A percentile compares a stretch with the other conserved stretches of the same genome.
Evolutionary conservation across 1,140 invertebrate genomes (phyloP).

Genomic region (Orussus abietinus): DNA sequence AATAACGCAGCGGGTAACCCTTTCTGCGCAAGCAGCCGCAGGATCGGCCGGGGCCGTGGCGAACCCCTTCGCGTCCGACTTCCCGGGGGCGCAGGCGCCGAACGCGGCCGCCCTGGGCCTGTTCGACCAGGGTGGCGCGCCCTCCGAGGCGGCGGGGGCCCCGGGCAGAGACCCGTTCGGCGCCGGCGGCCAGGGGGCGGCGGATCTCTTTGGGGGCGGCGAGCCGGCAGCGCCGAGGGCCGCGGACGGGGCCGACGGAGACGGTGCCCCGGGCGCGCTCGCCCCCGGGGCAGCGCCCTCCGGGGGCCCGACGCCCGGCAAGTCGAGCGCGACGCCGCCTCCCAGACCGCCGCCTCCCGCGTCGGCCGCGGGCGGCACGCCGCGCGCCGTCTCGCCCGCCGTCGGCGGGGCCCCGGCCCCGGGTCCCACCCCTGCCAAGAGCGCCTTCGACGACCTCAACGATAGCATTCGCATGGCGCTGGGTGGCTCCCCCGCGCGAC

Average conservation of each 20-base stretch:
- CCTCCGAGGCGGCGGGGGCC: constrained; percentile 19
- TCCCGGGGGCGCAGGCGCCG: constrained; percentile 38
- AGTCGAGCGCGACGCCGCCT: constrained; percentile 50
- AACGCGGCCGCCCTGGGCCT: constrained; percentile 22
- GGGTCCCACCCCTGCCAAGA: constrained; percentile 54
- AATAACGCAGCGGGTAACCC: no score
- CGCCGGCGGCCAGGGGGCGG: constrained; percentile 41
- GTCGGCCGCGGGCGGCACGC: constrained; percentile 47
- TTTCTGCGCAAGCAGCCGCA: constrained; percentile 65
- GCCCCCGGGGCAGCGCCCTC: constrained; percentile 31
- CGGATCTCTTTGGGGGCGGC: constrained; percentile 48
- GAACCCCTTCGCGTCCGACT: constrained; percentile 57
- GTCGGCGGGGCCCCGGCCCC: constrained; percentile 29
- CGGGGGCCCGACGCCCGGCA: constrained; percentile 28
- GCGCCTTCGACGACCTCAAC: constrained; percentile 68
- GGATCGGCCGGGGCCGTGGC: constrained; percentile 55
- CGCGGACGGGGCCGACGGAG: constrained; percentile 31
- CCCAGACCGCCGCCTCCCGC: constrained; percentile 54
- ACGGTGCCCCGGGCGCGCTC: constrained; percentile 23
- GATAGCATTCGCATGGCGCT: constrained; percentile 66
- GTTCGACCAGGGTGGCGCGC: constrained; percentile 15
- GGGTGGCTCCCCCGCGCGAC: constrained; percentile 59
- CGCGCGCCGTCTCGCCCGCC: constrained; percentile 49
- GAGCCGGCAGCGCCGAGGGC: constrained; percentile 41
- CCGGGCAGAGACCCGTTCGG: constrained; percentile 46